These are phyloP conservation scores for Trigoniulus corallinus DNA, from an alignment of 1,140 invertebrate species.

Conservation along the genomic window DNA sequence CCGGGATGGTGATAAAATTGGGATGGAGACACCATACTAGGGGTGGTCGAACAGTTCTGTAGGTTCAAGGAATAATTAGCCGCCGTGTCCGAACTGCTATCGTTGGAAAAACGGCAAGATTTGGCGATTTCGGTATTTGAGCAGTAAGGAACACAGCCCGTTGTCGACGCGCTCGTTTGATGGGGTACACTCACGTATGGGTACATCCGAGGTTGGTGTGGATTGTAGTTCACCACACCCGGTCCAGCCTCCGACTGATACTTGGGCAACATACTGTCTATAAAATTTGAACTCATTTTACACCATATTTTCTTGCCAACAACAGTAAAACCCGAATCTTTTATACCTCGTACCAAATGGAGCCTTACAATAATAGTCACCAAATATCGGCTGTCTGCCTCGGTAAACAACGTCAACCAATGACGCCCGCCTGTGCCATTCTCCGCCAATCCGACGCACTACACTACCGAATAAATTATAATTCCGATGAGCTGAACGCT, in stretches of 20 bases:
- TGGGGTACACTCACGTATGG: conserved; percentile 49
- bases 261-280: conserved; percentile 92
- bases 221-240: conserved; percentile 25
- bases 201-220: conserved; percentile 31
- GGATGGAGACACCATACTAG: conserved; percentile 39
- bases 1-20: conserved; percentile 65
- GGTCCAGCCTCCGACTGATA: conserved; percentile 41
- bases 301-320: conserved; percentile 21
- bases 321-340: conserved; percentile 8
- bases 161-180: conserved; percentile 35
- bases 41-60: conserved; percentile 35
- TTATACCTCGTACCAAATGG: conserved; percentile 6
- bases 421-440: conserved; percentile 1
- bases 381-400: conserved; percentile 6
- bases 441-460: conserved; percentile 5
- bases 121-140: not conserved
- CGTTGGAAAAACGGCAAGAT: not conserved
- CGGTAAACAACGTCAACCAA: conserved; percentile 10
- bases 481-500: conserved; percentile 3
- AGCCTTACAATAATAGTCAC: conserved; percentile 7
- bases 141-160: not conserved
- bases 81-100: conserved; percentile 22
- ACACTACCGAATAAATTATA: conserved; percentile 7
- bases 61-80: conserved; percentile 48
- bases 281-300: conserved; percentile 88